Conservation (phyloP, 2,113 vertebrate genomes). For the Mustela nigripes region DNA sequence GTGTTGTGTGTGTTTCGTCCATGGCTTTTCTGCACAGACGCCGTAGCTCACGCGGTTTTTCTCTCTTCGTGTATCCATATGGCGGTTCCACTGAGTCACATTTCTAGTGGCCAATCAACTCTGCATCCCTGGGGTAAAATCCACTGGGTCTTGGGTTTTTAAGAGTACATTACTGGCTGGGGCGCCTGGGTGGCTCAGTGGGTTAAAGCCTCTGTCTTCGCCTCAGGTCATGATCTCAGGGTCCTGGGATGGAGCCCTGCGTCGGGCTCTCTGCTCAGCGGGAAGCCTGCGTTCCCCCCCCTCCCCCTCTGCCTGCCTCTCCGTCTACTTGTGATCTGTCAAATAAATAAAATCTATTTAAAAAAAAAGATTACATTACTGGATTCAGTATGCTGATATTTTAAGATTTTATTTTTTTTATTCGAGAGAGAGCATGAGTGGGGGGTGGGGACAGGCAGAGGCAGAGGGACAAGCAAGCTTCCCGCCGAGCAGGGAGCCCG, state of each 20-base stretch:
- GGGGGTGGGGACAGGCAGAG: neutral
- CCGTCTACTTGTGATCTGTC: too few species aligned
- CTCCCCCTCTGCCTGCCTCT: too few species aligned
- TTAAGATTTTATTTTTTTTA: neutral
- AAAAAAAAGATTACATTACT: neutral
- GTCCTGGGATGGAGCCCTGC: too few species aligned
- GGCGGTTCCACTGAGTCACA: neutral
- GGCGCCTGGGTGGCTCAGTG: too few species aligned
- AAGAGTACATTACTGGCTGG: neutral
- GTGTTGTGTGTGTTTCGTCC: neutral
- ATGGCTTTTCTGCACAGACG: neutral
- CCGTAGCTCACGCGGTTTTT: neutral
- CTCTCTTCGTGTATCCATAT: neutral
- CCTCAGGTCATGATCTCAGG: too few species aligned
- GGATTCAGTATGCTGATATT: neutral
- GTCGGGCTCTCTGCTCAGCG: too few species aligned
- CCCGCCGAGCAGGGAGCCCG: neutral
- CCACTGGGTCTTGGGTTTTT: neutral
- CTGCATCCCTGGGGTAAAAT: neutral
- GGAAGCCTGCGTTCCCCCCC: accelerated
- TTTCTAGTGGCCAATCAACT: neutral
- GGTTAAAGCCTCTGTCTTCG: too few species aligned
- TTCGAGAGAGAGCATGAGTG: neutral
- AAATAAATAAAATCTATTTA: too few species aligned
- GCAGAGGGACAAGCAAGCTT: neutral